Evolutionary conservation across 2,797 vertebrate genomes (phyloP), one percentile per base, ranked within the genome.

Genomic region (Jordanella pulchra): DNA sequence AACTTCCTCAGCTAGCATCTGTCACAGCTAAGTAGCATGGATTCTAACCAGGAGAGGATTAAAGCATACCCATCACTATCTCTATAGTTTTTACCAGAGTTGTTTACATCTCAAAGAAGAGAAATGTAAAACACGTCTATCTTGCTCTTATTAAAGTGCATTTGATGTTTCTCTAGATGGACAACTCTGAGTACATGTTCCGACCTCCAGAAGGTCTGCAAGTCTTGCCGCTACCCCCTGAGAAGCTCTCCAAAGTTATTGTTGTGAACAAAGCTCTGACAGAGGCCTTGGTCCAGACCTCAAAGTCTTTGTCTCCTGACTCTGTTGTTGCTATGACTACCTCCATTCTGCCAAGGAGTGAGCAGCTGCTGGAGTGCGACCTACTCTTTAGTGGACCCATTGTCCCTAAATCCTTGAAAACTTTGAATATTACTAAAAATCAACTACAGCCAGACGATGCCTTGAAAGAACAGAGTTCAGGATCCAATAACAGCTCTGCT

Each of bases 151-250:
- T 54, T 50, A 12, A 63, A 25, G 48, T 28, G 15, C 3, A 6
- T 64, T 58, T 74, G 2, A 47, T 44, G 2, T 72, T 42, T 87
- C 89, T 94, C 80, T 85, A 99, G 98, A 91, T 93, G 72, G 96
- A 97, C 83, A 93, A 93, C 11, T 95, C 96, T 72, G 95, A 97
- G 74, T 94, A 94, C 74, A 88, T 97, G 79, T 97, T 98, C 86
- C 94, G 88, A 80, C 92, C 93, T 35, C 89, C 92, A 0, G 91
- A 95, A 55, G 92, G 92, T 15, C 85, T 93, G 65, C 86, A 94
- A 2, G 91, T 93, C 71, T 95, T 94, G 86, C 95, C 96, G 77
- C 86, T 96, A 75, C 94, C 97, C 28, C 82, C 94, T 21, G 96
- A 97, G 91, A 87, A 92, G 32, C 90, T 96, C 85, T 97, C 96